A percentile compares a stretch with the other conserved stretches of the same genome.
phyloP scores from a whole-genome alignment of 2,113 vertebrate species.

The Reinhardtius hippoglossoides region DNA sequence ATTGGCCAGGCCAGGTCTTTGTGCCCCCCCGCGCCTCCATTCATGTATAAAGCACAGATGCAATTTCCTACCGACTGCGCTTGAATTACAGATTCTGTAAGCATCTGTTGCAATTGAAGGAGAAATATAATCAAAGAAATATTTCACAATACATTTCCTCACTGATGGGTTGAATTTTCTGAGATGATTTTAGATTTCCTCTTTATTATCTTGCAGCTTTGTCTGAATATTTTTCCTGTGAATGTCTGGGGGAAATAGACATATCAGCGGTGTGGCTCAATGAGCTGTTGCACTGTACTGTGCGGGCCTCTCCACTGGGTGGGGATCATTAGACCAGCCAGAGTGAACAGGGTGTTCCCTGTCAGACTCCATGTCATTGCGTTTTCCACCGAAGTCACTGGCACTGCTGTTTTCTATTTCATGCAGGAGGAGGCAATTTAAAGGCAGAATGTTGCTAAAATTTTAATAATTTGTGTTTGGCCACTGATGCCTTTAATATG shows the following conservation, averaged over 20 bases:
- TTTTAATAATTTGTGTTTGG: background rate
- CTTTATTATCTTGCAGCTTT: background rate
- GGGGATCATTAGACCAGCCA: constrained; percentile 31
- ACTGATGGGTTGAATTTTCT: constrained; percentile 3
- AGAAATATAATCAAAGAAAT: constrained; percentile 14
- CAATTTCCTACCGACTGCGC: constrained; percentile 29
- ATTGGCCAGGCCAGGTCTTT: constrained; percentile 9
- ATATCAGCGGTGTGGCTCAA: constrained; percentile 11
- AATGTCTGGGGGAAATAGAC: background rate
- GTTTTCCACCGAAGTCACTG: constrained; percentile 28
- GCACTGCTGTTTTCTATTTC: background rate
- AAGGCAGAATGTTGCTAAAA: background rate
- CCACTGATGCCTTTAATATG: background rate
- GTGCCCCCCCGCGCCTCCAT: background rate
- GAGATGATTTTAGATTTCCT: constrained; percentile 1
- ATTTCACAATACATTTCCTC: constrained; percentile 26
- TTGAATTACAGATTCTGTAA: constrained; percentile 34
- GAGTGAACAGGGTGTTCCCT: constrained; percentile 23
- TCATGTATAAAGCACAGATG: constrained; percentile 28
- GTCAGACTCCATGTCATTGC: constrained; percentile 2
- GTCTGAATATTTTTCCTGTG: background rate
- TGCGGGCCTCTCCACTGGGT: constrained; percentile 10
- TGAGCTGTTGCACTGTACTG: constrained; percentile 20
- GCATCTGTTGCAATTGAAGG: constrained; percentile 64
- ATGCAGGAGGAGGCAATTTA: background rate